Evolutionary conservation across 2,113 vertebrate genomes (phyloP), one percentile per base, ranked within the genome.

Genomic region (Urocynchramus pylzowi): DNA sequence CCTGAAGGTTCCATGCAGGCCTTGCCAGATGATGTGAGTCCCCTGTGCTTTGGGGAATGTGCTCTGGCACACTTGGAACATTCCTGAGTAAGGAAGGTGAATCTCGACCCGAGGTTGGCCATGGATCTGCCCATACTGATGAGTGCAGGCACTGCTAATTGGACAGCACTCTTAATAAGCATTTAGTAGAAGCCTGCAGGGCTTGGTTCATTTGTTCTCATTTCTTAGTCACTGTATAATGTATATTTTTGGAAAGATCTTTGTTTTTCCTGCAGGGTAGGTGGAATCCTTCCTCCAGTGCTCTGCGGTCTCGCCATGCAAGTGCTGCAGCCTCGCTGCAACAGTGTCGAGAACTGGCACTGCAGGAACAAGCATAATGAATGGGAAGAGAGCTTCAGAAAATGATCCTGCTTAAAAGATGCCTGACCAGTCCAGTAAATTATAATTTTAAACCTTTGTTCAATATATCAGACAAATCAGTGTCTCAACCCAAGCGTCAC

Each of bases 191-290:
- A 89, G 35, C 85, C 88, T 86, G 31, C 71, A 49, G 71, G 79
- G 31, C 47, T 88, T 92, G 47, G 18, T 86, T 83, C 63, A 56
- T 70, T 92, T 88, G 42, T 74, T 95, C 82, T 90, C 13, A 33
- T 88, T 90, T 95, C 84, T 94, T 84, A 96, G 81, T 92, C 84
- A 50, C 37, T 67, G 76, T 57, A 85, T 89, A 89, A 68, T 35
- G 33, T 96, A 39, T 91, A 87, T 77, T 96, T 92, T 93, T 84
- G 33, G 69, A 91, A 95, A 64, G 67, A 92, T 87, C 78, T 89
- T 94, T 96, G 79, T 41, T 93, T 82, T 93, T 94, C 92, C 95
- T 95, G 76, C n/a, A 76, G 94, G 79, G 91, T 68, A 78, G 76
- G 88, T 84, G 57, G 80, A 87, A 77, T 84, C 45, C 37, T 94